Conservation (phyloP, 2,113 vertebrate genomes). For the Epinephelus lanceolatus region DNA sequence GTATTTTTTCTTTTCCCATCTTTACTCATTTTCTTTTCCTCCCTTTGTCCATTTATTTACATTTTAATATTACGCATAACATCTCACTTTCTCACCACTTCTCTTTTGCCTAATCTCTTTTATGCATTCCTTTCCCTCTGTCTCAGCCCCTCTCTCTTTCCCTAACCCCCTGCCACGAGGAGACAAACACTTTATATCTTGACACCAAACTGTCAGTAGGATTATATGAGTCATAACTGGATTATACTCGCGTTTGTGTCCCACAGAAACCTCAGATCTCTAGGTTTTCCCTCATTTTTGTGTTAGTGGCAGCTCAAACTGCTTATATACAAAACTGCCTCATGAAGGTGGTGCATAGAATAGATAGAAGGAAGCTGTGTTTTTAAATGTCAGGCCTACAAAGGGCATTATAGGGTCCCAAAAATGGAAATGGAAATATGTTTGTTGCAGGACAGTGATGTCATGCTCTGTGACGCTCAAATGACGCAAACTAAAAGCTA, state of each 20-base stretch:
- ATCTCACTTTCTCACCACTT: neutral
- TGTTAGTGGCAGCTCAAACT: neutral
- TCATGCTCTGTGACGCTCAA: slow-evolving; percentile 12
- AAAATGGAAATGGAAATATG: neutral
- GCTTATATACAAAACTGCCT: neutral
- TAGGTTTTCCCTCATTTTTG: neutral
- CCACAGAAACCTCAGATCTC: slow-evolving; percentile 18
- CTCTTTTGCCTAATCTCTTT: slow-evolving; percentile 15
- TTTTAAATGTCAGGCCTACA: neutral
- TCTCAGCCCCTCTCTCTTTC: slow-evolving; percentile 11
- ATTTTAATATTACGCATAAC: neutral
- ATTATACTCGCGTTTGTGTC: slow-evolving; percentile 31
- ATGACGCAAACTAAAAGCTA: slow-evolving; percentile 28
- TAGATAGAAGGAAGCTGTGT: neutral
- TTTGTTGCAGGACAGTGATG: slow-evolving; percentile 2
- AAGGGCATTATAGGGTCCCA: neutral
- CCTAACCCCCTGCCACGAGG: slow-evolving; percentile 2
- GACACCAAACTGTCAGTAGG: slow-evolving; percentile 63
- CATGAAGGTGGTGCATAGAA: neutral
- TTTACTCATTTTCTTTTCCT: neutral
- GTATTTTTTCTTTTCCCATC: neutral
- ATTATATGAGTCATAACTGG: slow-evolving; percentile 54
- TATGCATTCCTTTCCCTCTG: slow-evolving; percentile 4
- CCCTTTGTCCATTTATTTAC: neutral
- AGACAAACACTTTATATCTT: slow-evolving; percentile 34